phyloP scores from a whole-genome alignment of 2,113 vertebrate genomes.

The Carettochelys insculpta region DNA sequence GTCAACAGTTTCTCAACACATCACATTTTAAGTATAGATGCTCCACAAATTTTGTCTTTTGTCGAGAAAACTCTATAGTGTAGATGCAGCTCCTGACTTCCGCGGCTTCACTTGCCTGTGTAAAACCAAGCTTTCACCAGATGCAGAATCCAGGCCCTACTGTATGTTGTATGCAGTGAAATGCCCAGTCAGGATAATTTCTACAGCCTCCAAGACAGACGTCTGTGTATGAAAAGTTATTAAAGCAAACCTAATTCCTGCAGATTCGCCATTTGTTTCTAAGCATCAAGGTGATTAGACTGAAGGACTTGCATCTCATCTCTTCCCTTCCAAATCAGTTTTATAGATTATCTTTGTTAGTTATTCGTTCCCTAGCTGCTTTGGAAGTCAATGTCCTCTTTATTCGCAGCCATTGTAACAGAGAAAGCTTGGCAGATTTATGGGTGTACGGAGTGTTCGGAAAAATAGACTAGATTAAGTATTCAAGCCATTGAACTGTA shows the following conservation, averaged over 20 bases:
- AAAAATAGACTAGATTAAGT: not conserved
- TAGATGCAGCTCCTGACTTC: too few relatives aligned
- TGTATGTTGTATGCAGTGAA: not conserved
- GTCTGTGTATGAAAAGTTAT: not conserved
- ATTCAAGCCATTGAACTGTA: not conserved
- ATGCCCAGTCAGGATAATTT: not conserved
- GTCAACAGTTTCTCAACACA: too few relatives aligned
- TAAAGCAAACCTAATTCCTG: not conserved
- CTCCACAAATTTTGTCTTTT: too few relatives aligned
- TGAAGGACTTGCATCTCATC: not conserved
- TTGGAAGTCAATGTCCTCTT: not conserved
- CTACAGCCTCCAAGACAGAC: not conserved
- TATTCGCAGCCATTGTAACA: not conserved
- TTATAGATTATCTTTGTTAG: not conserved
- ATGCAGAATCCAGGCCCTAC: not conserved
- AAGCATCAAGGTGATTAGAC: not conserved
- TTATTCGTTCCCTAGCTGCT: not conserved
- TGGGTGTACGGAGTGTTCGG: not conserved
- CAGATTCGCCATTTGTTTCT: not conserved
- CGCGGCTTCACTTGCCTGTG: not conserved
- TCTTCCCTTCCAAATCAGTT: not conserved
- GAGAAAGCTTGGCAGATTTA: not conserved
- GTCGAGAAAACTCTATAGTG: too few relatives aligned
- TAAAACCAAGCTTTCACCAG: not conserved
- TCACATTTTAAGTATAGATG: too few relatives aligned